These are phyloP conservation scores for Gymnocypris eckloni DNA, from an alignment of 2,797 vertebrate species.

Conservation along the genomic window DNA sequence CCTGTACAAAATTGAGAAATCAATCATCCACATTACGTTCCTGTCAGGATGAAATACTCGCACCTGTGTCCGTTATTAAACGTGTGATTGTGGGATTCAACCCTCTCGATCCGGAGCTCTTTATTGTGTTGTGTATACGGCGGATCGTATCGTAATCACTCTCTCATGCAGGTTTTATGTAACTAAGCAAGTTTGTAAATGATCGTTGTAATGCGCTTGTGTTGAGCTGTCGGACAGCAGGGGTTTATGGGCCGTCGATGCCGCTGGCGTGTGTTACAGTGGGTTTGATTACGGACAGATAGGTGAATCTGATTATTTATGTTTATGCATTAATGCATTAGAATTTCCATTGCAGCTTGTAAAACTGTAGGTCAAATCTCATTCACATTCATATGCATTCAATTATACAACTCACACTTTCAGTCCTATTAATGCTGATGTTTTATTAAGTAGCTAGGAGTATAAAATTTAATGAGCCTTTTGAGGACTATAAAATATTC, in stretches of 20 bases:
- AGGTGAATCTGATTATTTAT: constrained; percentile 31
- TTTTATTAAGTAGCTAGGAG: background rate
- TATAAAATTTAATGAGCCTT: no score
- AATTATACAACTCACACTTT: background rate
- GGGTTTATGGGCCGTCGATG: constrained; percentile 64
- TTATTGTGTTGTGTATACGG: constrained; percentile 66
- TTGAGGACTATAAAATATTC: no score
- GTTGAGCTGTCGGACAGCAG: constrained; percentile 11
- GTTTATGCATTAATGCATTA: background rate
- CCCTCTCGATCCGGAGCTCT: constrained; percentile 21
- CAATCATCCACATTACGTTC: constrained; percentile 59
- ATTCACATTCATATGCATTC: background rate
- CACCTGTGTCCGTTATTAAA: constrained; percentile 68
- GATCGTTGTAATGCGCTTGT: constrained; percentile 9
- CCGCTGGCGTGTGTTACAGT: constrained; percentile 64
- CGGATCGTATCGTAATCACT: constrained; percentile 60
- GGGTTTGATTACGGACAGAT: constrained; percentile 60
- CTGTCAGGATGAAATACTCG: constrained; percentile 59
- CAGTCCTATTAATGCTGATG: background rate
- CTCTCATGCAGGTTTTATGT: constrained; percentile 64
- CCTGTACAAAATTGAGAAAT: constrained; percentile 59
- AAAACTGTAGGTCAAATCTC: background rate
- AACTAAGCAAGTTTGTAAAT: constrained; percentile 71
- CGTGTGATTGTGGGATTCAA: constrained; percentile 65
- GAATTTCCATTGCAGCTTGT: background rate